Base-by-base conservation (phyloP, 2,113 vertebrate genomes). In the Mustela nigripes region DNA sequence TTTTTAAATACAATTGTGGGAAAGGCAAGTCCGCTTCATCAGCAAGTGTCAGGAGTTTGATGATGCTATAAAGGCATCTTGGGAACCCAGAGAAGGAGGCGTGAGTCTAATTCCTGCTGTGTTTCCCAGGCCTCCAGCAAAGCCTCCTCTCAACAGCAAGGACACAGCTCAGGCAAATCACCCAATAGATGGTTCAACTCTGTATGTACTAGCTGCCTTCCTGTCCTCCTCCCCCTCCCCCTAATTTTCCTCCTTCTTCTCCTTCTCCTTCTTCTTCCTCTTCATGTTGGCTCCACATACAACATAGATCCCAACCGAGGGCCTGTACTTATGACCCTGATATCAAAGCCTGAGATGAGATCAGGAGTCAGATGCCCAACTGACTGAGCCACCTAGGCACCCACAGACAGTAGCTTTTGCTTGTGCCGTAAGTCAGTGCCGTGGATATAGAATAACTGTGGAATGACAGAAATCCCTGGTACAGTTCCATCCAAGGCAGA, bases 141-240 rank as follows among this genome's bases (percentile, higher is more conserved):
- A 65, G 53, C 24, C 78, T n/a, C 26, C 45, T 62, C 56, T 91
- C 94, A 95, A 62, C 58, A 94, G 81, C 4, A 8, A 8, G 82
- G 89, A 85, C 16, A 48, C 48, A 16, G 14, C 91, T 50, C 2
- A 42, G 97, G 97, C 93, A 97, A 58, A 85, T 53, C 11, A 93
- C 96, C 96, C 96, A 97, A 76, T 94, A 98, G 95, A 97, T 96
- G 96, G 94, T 63, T 95, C 60, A 80, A 39, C 74, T 95, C 93
- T 92, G 18, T 53, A 26, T 15, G 48, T 21, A 53, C 33, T 83
- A 96, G 85, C 76, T 88, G 69, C 97, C 97, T 39, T 62, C 22
- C 22, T 62, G 53, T 4, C 24, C 9, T 11, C 22, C 60, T 31
- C 12, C 10, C 11, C 8, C 63, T 6, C 3, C 11, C 14, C 12